Percentiles rank a stretch among this genome's conserved stretches.
These are phyloP conservation scores for Cepaea nemoralis DNA, from an alignment of 1,140 invertebrate genomes.

Conservation along the genomic window DNA sequence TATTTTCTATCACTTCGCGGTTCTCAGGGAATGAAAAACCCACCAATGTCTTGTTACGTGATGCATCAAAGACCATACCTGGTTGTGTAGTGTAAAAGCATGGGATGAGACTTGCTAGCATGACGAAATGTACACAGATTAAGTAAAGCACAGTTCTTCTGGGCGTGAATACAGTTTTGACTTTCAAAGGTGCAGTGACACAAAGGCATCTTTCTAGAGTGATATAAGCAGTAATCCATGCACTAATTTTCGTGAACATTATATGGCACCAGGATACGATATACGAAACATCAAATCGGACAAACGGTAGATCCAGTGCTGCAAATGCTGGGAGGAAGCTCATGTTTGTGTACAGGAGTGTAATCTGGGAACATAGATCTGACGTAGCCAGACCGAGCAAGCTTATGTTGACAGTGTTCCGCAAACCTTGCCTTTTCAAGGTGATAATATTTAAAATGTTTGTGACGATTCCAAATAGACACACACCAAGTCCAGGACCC, in stretches of 20 bases:
- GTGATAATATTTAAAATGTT: neutral
- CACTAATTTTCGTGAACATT: neutral
- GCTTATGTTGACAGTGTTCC: conserved; percentile 28
- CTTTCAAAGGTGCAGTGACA: conserved; percentile 12
- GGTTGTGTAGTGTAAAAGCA: neutral
- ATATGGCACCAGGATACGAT: conserved; percentile 4
- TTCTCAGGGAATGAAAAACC: neutral
- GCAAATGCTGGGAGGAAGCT: neutral
- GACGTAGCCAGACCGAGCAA: conserved; percentile 5
- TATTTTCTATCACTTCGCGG: neutral
- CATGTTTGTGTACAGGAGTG: neutral
- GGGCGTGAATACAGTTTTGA: neutral
- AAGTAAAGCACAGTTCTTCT: neutral
- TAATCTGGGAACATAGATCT: conserved; percentile 3
- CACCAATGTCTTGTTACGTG: too few species aligned
- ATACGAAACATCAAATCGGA: neutral
- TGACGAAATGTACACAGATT: neutral
- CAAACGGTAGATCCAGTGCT: conserved; percentile 10
- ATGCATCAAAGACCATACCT: too few species aligned
- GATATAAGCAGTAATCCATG: conserved; percentile 17
- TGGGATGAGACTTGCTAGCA: neutral
- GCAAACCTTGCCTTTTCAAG: neutral
- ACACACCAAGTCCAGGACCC: conserved; percentile 2
- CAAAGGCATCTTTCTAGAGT: conserved; percentile 20
- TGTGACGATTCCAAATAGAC: conserved; percentile 11